These are phyloP conservation scores for Laspeyria flexula DNA, from an alignment of 2,888 invertebrate species.

Conservation along the genomic window DNA sequence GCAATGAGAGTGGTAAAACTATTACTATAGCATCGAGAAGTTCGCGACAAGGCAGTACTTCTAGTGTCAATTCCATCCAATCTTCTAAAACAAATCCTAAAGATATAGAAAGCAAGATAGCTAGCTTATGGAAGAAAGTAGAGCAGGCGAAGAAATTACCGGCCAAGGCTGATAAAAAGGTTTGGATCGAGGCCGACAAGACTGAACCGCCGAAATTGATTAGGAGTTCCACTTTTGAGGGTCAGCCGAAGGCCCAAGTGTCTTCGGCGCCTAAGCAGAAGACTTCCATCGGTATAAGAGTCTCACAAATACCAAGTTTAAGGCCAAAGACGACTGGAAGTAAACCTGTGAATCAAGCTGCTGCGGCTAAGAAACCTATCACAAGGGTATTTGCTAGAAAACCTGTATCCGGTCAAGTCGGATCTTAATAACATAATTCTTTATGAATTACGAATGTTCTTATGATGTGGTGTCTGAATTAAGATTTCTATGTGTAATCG, in stretches of 20 bases:
- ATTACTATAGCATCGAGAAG: conserved; percentile 68
- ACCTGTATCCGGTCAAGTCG: conserved; percentile 60
- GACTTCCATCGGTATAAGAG: conserved; percentile 76
- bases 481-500: conserved; percentile 6
- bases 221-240: conserved; percentile 89
- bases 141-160: conserved; percentile 88
- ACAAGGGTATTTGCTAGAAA: conserved; percentile 67
- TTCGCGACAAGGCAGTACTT: conserved; percentile 77
- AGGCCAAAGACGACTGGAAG: conserved; percentile 63
- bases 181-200: conserved; percentile 85
- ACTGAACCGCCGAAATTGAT: conserved; percentile 78
- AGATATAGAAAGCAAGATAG: conserved; percentile 92
- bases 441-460: conserved; percentile 23
- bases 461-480: conserved; percentile 16
- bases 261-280: conserved; percentile 78
- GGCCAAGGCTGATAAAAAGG: conserved; percentile 85
- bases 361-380: conserved; percentile 58
- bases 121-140: conserved; percentile 92
- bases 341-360: conserved; percentile 47
- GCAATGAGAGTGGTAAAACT: conserved; percentile 80
- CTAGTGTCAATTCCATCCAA: conserved; percentile 87
- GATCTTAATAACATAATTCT: conserved; percentile 49
- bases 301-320: conserved; percentile 78
- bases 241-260: conserved; percentile 73
- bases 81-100: conserved; percentile 83